Evolutionary conservation across 2,113 vertebrate species (phyloP).

Genomic region (Pithys albifrons): DNA sequence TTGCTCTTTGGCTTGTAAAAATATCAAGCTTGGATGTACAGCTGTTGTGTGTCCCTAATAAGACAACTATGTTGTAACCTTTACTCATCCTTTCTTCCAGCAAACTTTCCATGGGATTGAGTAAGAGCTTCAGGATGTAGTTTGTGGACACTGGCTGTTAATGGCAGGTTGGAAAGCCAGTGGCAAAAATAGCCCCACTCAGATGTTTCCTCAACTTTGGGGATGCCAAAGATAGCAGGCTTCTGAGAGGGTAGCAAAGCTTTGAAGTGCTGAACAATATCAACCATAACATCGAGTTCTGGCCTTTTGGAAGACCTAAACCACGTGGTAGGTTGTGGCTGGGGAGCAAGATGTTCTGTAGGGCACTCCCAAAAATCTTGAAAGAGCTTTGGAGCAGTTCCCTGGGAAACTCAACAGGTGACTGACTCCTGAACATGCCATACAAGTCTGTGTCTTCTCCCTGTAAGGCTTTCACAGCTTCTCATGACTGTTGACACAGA

Average conservation of each 20-base stretch:
- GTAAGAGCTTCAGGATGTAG: slow-evolving; percentile 44
- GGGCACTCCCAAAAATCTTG: background rate
- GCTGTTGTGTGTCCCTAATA: slow-evolving; percentile 43
- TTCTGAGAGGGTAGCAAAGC: background rate
- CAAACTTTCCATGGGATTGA: slow-evolving; percentile 47
- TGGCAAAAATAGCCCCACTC: background rate
- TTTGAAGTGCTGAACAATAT: slow-evolving; percentile 8
- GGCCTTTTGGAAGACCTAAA: background rate
- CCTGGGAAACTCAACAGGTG: background rate
- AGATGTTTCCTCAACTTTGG: background rate
- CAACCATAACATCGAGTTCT: background rate
- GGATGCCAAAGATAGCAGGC: slow-evolving; percentile 25
- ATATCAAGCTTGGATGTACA: slow-evolving; percentile 33
- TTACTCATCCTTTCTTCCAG: slow-evolving; percentile 29
- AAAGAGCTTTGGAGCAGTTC: background rate
- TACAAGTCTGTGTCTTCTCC: background rate
- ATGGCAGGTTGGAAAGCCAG: background rate
- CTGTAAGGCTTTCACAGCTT: background rate
- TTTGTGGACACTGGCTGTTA: slow-evolving; percentile 25
- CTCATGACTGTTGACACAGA: background rate
- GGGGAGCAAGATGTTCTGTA: background rate
- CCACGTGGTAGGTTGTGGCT: background rate
- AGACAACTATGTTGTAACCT: slow-evolving; percentile 19
- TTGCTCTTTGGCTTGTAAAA: slow-evolving; percentile 38
- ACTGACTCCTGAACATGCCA: background rate